Conservation (phyloP, 1,140 invertebrate genomes). For the Camponotus vicinus region DNA sequence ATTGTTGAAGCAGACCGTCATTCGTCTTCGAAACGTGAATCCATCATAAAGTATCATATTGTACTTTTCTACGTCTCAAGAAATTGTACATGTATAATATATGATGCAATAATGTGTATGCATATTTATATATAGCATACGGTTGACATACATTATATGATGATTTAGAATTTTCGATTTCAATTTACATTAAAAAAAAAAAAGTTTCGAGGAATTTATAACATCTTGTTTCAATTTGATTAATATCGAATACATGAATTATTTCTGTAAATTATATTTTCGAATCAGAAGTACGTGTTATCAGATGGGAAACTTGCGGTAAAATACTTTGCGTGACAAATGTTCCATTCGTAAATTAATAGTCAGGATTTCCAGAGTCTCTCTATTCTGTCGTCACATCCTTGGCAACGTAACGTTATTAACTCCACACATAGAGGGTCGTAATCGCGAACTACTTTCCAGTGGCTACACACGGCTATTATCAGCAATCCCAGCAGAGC, state of each 20-base stretch:
- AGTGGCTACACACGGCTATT: constrained; percentile 60
- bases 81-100: constrained; percentile 12
- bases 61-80: constrained; percentile 33
- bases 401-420: constrained; percentile 44
- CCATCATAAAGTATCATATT: constrained; percentile 47
- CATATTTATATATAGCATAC: neutral
- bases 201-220: neutral
- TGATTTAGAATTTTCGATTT: no score
- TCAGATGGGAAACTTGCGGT: neutral
- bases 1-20: constrained; percentile 54
- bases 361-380: constrained; percentile 33
- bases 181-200: constrained; percentile 3
- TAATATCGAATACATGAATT: neutral
- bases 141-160: constrained; percentile 6
- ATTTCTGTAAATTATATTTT: neutral
- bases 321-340: constrained; percentile 8
- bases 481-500: constrained; percentile 55
- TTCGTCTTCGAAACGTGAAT: constrained; percentile 54
- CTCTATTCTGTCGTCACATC: neutral
- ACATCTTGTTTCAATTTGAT: neutral
- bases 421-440: constrained; percentile 28
- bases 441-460: constrained; percentile 57
- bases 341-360: constrained; percentile 47
- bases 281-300: neutral
- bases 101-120: constrained; percentile 3